phyloP scores from a whole-genome alignment of 2,797 vertebrate genomes.

The Falco concolor region DNA sequence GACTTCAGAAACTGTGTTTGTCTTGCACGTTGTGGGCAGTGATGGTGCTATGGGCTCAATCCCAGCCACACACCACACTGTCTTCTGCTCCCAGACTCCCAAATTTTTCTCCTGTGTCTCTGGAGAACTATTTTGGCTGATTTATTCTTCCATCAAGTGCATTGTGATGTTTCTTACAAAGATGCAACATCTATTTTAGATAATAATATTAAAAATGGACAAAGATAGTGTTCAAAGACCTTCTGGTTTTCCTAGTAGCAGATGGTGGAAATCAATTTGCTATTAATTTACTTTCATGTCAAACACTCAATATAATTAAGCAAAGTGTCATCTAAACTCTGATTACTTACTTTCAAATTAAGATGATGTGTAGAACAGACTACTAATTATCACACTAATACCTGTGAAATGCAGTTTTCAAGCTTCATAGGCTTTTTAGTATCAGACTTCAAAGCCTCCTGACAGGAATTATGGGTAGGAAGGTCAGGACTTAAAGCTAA shows the following conservation, averaged over 20 bases:
- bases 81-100: background rate
- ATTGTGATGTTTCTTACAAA: background rate
- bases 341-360: conserved; percentile 52
- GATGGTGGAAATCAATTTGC: conserved; percentile 36
- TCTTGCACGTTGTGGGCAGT: background rate
- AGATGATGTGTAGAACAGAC: conserved; percentile 3
- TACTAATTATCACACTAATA: conserved; percentile 52
- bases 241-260: background rate
- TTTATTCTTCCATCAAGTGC: background rate
- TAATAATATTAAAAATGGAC: background rate
- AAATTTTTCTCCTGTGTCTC: background rate
- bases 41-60: background rate
- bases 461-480: conserved; percentile 34
- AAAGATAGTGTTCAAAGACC: background rate
- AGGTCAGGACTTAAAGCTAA: conserved; percentile 32
- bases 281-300: conserved; percentile 51
- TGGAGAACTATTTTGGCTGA: background rate
- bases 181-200: background rate
- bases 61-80: background rate
- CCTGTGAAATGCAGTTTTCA: conserved; percentile 35
- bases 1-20: background rate
- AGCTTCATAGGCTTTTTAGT: background rate
- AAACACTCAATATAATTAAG: conserved; percentile 52
- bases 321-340: conserved; percentile 44
- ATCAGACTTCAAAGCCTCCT: conserved; percentile 49